A percentile compares a stretch with the other conserved stretches of the same genome.
These are phyloP conservation scores for Nipponacmea schrenckii DNA, from an alignment of 2,888 invertebrate species.

Conservation along the genomic window DNA sequence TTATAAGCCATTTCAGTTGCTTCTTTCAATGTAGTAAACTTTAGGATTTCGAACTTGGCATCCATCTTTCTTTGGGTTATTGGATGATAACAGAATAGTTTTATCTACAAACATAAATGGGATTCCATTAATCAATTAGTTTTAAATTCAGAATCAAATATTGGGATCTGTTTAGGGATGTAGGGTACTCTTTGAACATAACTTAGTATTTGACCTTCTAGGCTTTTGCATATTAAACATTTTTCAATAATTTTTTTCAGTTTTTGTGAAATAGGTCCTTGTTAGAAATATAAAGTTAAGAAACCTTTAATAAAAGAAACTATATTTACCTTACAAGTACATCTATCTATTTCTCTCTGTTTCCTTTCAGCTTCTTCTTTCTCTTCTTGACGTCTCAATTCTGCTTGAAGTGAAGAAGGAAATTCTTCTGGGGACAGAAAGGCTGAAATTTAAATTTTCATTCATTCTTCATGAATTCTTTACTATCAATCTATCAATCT, in stretches of 20 bases:
- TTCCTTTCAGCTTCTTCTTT: conserved; percentile 76
- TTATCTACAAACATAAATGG: conserved; percentile 67
- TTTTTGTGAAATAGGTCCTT: not conserved
- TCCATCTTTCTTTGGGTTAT: conserved; percentile 71
- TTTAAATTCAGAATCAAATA: too few species aligned
- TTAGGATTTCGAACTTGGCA: conserved; percentile 73
- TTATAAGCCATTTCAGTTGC: conserved; percentile 74
- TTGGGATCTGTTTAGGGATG: too few species aligned
- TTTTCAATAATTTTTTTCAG: too few species aligned
- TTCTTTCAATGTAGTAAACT: conserved; percentile 74
- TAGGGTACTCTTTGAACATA: too few species aligned
- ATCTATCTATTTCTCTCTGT: conserved; percentile 74
- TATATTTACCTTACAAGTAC: conserved; percentile 71
- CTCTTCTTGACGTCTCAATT: conserved; percentile 75
- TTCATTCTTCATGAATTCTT: too few species aligned
- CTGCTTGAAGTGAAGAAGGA: conserved; percentile 78
- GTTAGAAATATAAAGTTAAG: not conserved
- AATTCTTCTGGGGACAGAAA: conserved; percentile 73
- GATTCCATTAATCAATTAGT: not conserved
- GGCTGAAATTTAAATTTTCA: conserved; percentile 46
- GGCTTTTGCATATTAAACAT: too few species aligned
- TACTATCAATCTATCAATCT: too few species aligned
- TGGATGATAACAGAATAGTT: conserved; percentile 76
- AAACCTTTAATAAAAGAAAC: too few species aligned
- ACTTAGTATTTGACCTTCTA: too few species aligned